Conservation (phyloP, 2,797 vertebrate genomes). For the Simalia tracyae region DNA sequence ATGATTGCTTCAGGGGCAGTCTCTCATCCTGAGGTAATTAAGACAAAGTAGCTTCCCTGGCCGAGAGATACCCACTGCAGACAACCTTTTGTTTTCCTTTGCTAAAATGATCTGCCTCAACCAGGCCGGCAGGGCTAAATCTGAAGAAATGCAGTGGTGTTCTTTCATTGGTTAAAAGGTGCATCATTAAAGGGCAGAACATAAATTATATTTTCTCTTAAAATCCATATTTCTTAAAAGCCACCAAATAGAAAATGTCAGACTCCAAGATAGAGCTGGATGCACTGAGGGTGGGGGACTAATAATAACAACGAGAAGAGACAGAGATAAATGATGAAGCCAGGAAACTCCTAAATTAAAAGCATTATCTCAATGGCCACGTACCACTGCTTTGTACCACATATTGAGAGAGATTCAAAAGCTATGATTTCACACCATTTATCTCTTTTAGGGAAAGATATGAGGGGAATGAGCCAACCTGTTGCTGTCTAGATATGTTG, state of each 20-base stretch:
- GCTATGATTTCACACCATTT: background rate
- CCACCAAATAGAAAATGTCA: conserved; percentile 63
- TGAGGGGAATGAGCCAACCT: background rate
- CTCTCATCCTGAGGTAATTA: conserved; percentile 84
- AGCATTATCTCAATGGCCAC: conserved; percentile 57
- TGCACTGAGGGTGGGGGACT: conserved; percentile 47
- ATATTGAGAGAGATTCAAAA: conserved; percentile 59
- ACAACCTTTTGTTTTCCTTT: conserved; percentile 62
- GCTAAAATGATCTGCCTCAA: conserved; percentile 64
- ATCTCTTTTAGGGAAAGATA: background rate
- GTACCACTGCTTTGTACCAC: conserved; percentile 56
- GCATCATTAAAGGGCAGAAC: conserved; percentile 65
- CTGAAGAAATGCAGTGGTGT: conserved; percentile 61
- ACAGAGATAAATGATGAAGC: conserved; percentile 42
- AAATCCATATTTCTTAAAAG: conserved; percentile 67
- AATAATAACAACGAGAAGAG: background rate
- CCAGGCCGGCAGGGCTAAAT: conserved; percentile 67
- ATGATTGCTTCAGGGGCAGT: conserved; percentile 85
- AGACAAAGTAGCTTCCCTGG: conserved; percentile 80
- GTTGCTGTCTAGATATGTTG: background rate
- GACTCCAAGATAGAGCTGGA: conserved; percentile 49
- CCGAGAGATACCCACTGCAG: conserved; percentile 71
- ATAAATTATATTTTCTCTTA: conserved; percentile 72
- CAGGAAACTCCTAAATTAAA: conserved; percentile 61
- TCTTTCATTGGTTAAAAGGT: conserved; percentile 73